Base-by-base conservation (phyloP, 2,888 invertebrate species). In the Sericinus montela region DNA sequence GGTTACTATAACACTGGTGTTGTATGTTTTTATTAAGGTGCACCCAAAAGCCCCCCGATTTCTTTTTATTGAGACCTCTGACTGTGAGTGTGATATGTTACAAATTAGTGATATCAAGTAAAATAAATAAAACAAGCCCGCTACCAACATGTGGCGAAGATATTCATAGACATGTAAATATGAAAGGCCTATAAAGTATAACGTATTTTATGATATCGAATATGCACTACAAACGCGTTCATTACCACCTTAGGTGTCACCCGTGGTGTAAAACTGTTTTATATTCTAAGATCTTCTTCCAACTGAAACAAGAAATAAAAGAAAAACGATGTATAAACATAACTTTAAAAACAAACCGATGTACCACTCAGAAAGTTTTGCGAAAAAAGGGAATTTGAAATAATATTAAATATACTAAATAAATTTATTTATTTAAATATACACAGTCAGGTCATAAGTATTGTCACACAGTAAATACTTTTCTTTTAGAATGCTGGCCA, bases 201-300 rank as follows among this genome's bases (percentile, higher is more conserved):
- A 60, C 55, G 65, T 63, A 63, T 63, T 69, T 69, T 63, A 65
- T 63, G 60, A 63, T 60, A 63, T 58, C 54, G 61, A 64, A 69
- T 64, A 63, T 63, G 69, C 62, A 68, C 57, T 69, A 62, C 69
- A 80, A 76, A 78, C 75, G 76, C 73, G 72, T 56, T 65, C 64
- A 66, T 76, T 71, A 71, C 61, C 62, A 57, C 59, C 50, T 61
- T 62, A 59, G 64, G 60, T 58, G 62, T 67, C 61, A 57, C 59
- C 53, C 41, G 57, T 52, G 61, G 67, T 64, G 60, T 68, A 30
- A 38, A 72, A 62, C 60, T 62, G 59, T 60, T 59, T 68, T 66
- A 67, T 58, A 58, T 59, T 55, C 54, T 44, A 55, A 30, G 54
- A 57, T 53, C 53, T 55, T 35, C 35, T 48, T 43, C 40, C 37